phyloP scores from a whole-genome alignment of 92 coral and sea anemone genomes.

The Actinostola sp. region DNA sequence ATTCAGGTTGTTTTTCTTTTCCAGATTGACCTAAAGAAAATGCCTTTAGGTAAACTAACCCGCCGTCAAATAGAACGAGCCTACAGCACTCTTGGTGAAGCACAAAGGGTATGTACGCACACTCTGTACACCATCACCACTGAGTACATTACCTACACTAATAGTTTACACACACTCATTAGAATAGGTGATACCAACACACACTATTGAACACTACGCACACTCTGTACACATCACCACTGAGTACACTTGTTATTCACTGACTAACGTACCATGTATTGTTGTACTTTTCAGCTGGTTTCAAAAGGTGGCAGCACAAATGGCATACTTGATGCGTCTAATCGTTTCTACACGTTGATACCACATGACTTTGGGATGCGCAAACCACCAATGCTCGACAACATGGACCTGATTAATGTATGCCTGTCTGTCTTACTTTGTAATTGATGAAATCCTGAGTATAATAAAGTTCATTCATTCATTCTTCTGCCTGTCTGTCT shows the following conservation, averaged over 20 bases:
- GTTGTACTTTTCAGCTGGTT: slow-evolving; percentile 47
- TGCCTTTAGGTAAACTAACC: slow-evolving; percentile 96
- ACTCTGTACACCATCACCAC: not conserved
- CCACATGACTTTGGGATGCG: slow-evolving; percentile 99
- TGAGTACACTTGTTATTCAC: no score
- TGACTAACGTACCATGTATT: no score
- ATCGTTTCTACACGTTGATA: slow-evolving; percentile 92
- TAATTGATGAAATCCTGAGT: not conserved
- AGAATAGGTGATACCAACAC: no score
- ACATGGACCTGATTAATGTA: slow-evolving; percentile 89
- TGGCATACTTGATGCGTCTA: slow-evolving; percentile 87
- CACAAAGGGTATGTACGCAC: slow-evolving; percentile 76
- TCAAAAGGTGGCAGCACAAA: slow-evolving; percentile 70
- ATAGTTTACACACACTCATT: no score
- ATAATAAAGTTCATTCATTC: no score
- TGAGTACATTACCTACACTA: not conserved
- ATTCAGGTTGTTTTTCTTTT: not conserved
- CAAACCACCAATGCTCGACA: slow-evolving; percentile 92
- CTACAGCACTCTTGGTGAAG: slow-evolving; percentile 86
- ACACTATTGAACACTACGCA: no score
- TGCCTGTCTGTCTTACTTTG: not conserved
- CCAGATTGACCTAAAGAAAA: slow-evolving; percentile 95
- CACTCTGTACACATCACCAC: no score
- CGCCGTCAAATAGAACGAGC: slow-evolving; percentile 92
- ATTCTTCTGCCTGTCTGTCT: not conserved